Conservation (phyloP, 2,113 vertebrate species). For the Erinaceus europaeus region DNA sequence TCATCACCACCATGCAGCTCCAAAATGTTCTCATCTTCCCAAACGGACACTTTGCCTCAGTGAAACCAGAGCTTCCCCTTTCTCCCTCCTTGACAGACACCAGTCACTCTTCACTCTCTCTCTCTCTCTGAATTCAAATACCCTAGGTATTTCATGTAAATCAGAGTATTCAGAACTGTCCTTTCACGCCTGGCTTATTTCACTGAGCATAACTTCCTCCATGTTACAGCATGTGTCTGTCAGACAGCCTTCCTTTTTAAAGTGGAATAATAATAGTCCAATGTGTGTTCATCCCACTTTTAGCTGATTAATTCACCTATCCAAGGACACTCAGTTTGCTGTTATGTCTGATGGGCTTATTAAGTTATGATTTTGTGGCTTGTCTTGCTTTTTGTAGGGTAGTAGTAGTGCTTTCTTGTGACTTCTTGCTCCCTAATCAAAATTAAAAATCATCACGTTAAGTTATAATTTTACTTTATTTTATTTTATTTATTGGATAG, state of each 20-base stretch:
- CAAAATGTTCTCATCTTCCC: not conserved
- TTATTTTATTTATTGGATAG: no score
- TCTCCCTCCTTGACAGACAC: not conserved
- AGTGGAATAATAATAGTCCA: not conserved
- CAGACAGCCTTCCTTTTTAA: not conserved
- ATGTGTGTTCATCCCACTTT: not conserved
- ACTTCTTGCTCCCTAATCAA: not conserved
- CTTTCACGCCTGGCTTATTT: not conserved
- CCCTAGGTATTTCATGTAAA: not conserved
- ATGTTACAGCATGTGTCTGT: not conserved
- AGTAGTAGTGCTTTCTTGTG: not conserved
- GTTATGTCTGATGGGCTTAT: not conserved
- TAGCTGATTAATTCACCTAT: not conserved
- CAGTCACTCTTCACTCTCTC: not conserved
- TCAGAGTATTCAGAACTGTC: not conserved
- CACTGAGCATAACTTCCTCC: not conserved
- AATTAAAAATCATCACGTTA: not conserved
- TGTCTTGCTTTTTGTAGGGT: not conserved
- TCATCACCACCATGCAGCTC: not conserved
- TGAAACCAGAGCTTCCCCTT: not conserved
- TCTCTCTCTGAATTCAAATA: not conserved
- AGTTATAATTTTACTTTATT: not conserved
- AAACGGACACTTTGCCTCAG: not conserved
- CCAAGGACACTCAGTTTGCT: not conserved
- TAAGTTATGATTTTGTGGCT: not conserved